These are phyloP conservation scores for Drosophila mimica DNA, from an alignment of 2,888 invertebrate species.

Conservation along the genomic window DNA sequence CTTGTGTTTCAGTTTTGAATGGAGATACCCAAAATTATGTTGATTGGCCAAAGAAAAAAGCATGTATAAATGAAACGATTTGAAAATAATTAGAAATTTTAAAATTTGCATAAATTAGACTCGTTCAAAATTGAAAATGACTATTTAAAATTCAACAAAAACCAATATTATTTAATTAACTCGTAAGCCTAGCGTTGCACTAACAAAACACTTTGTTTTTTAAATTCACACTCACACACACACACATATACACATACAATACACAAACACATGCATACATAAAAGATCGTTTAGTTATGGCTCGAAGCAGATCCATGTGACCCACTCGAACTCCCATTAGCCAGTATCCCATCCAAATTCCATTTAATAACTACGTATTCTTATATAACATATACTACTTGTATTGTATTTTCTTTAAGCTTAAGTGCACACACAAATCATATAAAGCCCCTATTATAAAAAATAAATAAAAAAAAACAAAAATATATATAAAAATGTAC, in stretches of 20 bases:
- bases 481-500: conserved; percentile 40
- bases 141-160: conserved; percentile 7
- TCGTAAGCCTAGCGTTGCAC: conserved; percentile 59
- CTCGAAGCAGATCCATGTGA: conserved; percentile 4
- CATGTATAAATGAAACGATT: conserved; percentile 55
- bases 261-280: not conserved
- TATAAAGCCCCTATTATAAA: conserved; percentile 8
- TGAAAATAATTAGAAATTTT: conserved; percentile 24
- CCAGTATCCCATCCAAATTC: conserved; percentile 25
- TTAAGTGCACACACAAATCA: conserved; percentile 55
- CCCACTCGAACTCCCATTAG: conserved; percentile 18
- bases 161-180: conserved; percentile 24
- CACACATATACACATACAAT: not conserved
- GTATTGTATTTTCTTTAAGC: conserved; percentile 54
- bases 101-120: conserved; percentile 6
- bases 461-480: conserved; percentile 9
- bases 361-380: conserved; percentile 31
- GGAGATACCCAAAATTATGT: conserved; percentile 43
- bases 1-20: conserved; percentile 76
- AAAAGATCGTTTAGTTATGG: conserved; percentile 17
- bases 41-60: conserved; percentile 63
- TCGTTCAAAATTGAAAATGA: conserved; percentile 69
- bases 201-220: conserved; percentile 21
- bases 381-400: conserved; percentile 23
- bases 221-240: not conserved